Conservation (phyloP, 2,888 invertebrate genomes). For the Heliconius aoede region DNA sequence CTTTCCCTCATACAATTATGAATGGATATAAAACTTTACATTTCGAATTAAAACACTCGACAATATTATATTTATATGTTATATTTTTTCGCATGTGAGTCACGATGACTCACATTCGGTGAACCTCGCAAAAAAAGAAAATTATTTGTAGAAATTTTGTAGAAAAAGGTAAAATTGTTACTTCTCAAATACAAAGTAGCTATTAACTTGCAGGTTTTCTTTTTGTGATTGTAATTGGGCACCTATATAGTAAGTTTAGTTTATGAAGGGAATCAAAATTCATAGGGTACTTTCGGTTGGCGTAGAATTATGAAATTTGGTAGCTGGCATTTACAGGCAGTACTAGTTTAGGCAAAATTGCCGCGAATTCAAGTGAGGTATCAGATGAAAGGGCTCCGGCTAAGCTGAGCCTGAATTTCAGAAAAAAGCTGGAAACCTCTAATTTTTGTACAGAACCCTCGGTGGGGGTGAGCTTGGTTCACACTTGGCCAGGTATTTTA, state of each 20-base stretch:
- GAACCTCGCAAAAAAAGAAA: conserved; percentile 24
- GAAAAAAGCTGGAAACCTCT: too few relatives aligned
- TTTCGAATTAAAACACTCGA: not conserved
- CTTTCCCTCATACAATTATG: not conserved
- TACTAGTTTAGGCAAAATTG: too few relatives aligned
- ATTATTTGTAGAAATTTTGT: conserved; percentile 3
- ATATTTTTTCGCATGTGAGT: conserved; percentile 30
- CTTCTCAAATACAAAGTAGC: not conserved
- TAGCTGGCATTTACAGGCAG: too few relatives aligned
- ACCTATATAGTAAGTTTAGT: not conserved
- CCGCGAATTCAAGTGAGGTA: too few relatives aligned
- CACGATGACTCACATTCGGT: conserved; percentile 28
- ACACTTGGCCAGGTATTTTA: too few relatives aligned
- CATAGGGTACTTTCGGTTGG: too few relatives aligned
- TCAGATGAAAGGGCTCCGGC: too few relatives aligned
- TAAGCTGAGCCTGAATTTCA: too few relatives aligned
- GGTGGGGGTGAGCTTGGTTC: too few relatives aligned
- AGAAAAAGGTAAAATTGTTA: conserved; percentile 17
- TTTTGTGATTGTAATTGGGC: not conserved
- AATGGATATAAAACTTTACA: not conserved
- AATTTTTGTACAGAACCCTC: too few relatives aligned
- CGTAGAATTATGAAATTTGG: too few relatives aligned
- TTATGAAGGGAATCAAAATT: too few relatives aligned
- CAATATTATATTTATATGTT: conserved; percentile 3
- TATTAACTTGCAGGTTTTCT: conserved; percentile 14